These are phyloP conservation scores for Rhinatrema bivittatum DNA, from an alignment of 2,797 vertebrate genomes.

Conservation along the genomic window DNA sequence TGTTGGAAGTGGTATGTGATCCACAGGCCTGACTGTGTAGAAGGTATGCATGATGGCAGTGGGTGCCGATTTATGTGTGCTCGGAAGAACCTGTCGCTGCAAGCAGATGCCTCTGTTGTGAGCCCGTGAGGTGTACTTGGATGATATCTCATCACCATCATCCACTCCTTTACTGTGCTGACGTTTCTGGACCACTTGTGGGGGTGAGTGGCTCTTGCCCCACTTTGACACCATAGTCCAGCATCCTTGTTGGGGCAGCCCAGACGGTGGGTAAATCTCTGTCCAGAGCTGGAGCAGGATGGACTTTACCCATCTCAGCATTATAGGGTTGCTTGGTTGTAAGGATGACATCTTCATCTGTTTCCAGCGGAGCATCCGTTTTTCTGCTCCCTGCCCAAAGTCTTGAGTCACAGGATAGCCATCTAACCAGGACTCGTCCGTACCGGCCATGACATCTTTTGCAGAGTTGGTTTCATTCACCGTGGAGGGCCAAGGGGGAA, in stretches of 20 bases:
- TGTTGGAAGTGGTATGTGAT: slow-evolving; percentile 26
- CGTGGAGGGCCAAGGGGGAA: slow-evolving; percentile 44
- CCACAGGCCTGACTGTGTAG: slow-evolving; percentile 11
- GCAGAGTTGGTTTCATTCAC: slow-evolving; percentile 48
- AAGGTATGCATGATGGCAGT: slow-evolving; percentile 47
- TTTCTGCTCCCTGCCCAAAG: slow-evolving; percentile 37
- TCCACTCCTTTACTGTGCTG: slow-evolving; percentile 11
- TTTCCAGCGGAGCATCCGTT: slow-evolving; percentile 51
- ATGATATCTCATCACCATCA: slow-evolving; percentile 13
- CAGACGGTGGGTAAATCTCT: slow-evolving; percentile 26
- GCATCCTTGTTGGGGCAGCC: slow-evolving; percentile 13
- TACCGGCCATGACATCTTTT: slow-evolving; percentile 48
- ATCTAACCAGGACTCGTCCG: slow-evolving; percentile 80
- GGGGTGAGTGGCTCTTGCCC: slow-evolving; percentile 14
- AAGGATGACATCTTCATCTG: slow-evolving; percentile 20
- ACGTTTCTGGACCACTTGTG: slow-evolving; percentile 35
- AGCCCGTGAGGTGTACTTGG: slow-evolving; percentile 19
- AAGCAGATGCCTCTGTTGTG: slow-evolving; percentile 6
- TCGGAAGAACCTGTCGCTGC: slow-evolving; percentile 5
- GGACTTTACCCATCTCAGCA: slow-evolving; percentile 41
- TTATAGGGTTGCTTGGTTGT: slow-evolving; percentile 52
- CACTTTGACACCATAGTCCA: slow-evolving; percentile 21
- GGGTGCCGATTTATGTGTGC: slow-evolving; percentile 34
- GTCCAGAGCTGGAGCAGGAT: slow-evolving; percentile 9
- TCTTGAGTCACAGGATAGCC: slow-evolving; percentile 73